Conservation (phyloP, 2,797 vertebrate genomes). For the Neosalanx taihuensis region DNA sequence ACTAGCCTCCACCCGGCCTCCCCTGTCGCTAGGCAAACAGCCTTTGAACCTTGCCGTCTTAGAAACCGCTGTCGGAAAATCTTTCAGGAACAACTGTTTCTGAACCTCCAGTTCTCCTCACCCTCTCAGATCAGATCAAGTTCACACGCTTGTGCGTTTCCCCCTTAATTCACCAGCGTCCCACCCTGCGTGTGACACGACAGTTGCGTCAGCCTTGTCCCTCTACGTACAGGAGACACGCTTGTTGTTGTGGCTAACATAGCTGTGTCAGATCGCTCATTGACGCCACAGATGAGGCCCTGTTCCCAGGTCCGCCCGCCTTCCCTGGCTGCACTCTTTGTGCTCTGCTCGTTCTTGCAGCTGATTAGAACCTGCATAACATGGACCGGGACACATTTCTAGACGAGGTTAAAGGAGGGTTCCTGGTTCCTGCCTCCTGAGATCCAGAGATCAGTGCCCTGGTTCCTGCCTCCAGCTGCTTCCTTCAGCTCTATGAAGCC, state of each 20-base stretch:
- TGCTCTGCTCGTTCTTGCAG: not conserved
- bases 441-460: too few species aligned
- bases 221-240: not conserved
- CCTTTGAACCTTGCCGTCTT: constrained; percentile 35
- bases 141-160: constrained; percentile 39
- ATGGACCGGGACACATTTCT: not conserved
- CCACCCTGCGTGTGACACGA: constrained; percentile 26
- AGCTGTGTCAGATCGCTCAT: too few species aligned
- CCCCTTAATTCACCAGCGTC: constrained; percentile 21
- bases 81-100: constrained; percentile 55
- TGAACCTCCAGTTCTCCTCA: constrained; percentile 27
- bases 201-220: not conserved
- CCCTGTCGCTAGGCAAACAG: constrained; percentile 41
- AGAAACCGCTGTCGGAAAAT: constrained; percentile 52
- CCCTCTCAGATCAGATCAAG: constrained; percentile 36
- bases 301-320: not conserved
- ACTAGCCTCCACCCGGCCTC: not conserved
- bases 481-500: constrained; percentile 10
- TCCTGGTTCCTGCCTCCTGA: too few species aligned
- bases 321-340: not conserved
- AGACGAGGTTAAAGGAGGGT: not conserved
- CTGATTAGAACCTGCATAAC: not conserved
- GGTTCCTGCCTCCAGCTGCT: not conserved
- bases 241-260: not conserved
- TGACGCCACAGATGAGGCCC: not conserved